A percentile compares a stretch with the other conserved stretches of the same genome.
Conservation (phyloP, 2,888 invertebrate species). For the Nebria salina region DNA sequence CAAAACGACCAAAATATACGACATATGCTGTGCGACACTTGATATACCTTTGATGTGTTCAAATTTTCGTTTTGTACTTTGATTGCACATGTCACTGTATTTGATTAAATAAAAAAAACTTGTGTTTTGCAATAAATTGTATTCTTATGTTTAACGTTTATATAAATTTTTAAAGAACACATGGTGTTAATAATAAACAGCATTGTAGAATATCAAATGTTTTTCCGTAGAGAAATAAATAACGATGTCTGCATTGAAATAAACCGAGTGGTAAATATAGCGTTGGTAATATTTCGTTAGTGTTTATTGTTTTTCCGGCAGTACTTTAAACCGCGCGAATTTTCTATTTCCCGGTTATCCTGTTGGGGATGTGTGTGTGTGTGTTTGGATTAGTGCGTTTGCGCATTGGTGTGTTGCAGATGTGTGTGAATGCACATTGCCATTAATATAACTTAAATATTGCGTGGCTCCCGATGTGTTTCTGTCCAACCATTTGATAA, state of each 20-base stretch:
- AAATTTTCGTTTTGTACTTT: background rate
- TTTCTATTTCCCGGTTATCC: background rate
- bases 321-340: background rate
- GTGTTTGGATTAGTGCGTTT: background rate
- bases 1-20: background rate
- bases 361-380: background rate
- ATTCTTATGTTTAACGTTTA: too few relatives aligned
- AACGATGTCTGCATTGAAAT: background rate
- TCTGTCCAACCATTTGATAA: conserved; percentile 32
- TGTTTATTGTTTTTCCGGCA: background rate
- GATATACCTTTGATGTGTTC: conserved; percentile 1
- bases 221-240: background rate
- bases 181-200: too few relatives aligned
- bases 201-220: background rate
- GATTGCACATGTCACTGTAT: background rate
- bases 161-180: too few relatives aligned
- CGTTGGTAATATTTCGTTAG: background rate
- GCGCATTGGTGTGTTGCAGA: background rate
- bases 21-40: background rate
- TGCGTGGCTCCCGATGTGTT: conserved; percentile 30
- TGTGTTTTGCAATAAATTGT: too few relatives aligned
- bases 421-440: background rate
- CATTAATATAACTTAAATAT: conserved; percentile 46
- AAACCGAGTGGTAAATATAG: background rate
- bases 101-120: background rate